Base-by-base conservation (phyloP, 2,113 vertebrate genomes). In the Clarias gariepinus region DNA sequence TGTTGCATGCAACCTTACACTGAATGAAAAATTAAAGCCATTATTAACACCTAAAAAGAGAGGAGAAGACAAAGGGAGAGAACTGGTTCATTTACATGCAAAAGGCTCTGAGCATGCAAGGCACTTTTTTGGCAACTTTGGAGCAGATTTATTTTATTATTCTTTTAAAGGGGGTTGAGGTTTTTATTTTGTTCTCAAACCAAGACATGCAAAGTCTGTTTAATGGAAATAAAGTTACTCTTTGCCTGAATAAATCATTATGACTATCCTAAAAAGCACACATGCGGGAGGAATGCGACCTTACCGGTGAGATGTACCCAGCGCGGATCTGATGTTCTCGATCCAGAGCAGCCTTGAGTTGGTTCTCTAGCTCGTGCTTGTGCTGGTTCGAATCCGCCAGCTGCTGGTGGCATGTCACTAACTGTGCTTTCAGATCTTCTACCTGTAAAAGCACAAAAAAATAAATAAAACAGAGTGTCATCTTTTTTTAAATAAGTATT, bases 281-380 rank as follows among this genome's bases (percentile, higher is more conserved):
- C 0, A 82, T 18, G 19, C 30, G 28, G 41, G 12, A 15, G 53
- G 30, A n/a, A 13, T 61, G 18, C 55, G 12, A 30, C 2, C 94
- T 95, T 93, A 96, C 95, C 90, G 95, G 95, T n/a, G 95, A 96
- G 90, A 96, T 94, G 90, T 96, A 96, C 47, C 95, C 95, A 0
- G 92, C 64, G 0, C 94, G 93, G 83, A 94, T 30, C 81, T 95
- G 94, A 68, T 95, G 94, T 88, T 96, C 95, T 68, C 93, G 90
- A 36, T 94, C 95, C 83, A 95, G 69, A 80, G 95, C 94, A 0
- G 86, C 91, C 79, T 92, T 94, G 85, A 96, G 94, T 87, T 95
- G 94, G 19, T 92, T 89, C 89, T 96, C 95, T 84, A 96, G 92
- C 68, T 94, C 93, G 91, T 92, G 91, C 85, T 95, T 95, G 90